Evolutionary conservation across 2,797 vertebrate genomes (phyloP).

Genomic region (Tokudaia muenninki): DNA sequence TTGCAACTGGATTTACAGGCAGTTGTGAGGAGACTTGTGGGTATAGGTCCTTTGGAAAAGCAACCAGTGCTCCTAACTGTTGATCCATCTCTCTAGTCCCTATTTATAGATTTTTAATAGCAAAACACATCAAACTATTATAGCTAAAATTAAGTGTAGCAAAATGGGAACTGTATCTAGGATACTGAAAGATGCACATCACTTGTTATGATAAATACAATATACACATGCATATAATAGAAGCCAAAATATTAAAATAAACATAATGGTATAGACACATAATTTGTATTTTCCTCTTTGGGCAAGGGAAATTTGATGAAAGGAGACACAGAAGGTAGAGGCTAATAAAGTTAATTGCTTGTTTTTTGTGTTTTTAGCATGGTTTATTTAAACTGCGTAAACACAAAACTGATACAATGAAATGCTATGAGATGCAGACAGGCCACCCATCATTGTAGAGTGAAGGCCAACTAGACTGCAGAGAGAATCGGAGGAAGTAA

Average conservation of each 20-base stretch:
- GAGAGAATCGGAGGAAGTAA: neutral
- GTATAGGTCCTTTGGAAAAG: neutral
- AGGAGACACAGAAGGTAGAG: neutral
- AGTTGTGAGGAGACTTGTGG: neutral
- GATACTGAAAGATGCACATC: neutral
- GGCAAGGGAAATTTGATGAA: neutral
- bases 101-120: neutral
- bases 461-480: neutral
- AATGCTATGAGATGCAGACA: neutral
- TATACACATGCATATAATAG: neutral
- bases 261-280: neutral
- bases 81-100: neutral
- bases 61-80: neutral
- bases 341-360: neutral
- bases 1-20: neutral
- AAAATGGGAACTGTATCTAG: neutral
- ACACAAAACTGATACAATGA: neutral
- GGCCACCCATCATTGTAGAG: neutral
- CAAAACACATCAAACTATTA: neutral
- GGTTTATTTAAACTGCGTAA: neutral
- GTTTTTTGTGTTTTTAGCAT: neutral
- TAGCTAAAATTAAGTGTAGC: neutral
- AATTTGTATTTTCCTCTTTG: neutral
- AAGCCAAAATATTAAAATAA: neutral
- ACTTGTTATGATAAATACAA: neutral